A percentile compares a stretch with the other conserved stretches of the same genome.
phyloP scores from a whole-genome alignment of 2,797 vertebrate genomes.

The Sarcophilus harrisii region DNA sequence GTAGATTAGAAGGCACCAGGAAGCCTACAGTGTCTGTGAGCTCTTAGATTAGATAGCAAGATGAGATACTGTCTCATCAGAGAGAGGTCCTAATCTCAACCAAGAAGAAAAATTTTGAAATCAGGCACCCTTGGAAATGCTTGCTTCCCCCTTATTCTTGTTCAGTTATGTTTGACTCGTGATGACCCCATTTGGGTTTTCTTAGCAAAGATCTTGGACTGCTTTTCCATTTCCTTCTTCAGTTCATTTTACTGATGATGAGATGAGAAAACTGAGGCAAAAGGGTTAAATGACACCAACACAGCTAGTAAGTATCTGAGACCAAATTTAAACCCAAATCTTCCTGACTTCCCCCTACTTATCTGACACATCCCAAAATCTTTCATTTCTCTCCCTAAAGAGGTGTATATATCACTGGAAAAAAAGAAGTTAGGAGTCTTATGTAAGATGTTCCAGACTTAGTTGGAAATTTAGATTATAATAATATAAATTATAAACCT shows the following conservation, averaged over 20 bases:
- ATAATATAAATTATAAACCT: neutral
- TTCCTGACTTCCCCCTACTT: neutral
- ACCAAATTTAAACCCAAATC: neutral
- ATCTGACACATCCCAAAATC: neutral
- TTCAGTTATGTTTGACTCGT: neutral
- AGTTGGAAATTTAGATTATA: neutral
- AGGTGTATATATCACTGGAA: neutral
- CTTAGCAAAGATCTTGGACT: neutral
- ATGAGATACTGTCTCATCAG: neutral
- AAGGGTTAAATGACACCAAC: neutral
- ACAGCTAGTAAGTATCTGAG: neutral
- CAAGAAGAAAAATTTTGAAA: neutral
- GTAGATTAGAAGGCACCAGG: neutral
- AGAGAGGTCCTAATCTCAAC: neutral
- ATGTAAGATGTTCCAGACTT: neutral
- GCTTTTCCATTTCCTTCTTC: neutral
- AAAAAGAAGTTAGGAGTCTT: neutral
- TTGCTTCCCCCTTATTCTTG: neutral
- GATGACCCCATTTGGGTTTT: neutral
- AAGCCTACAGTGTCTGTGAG: neutral
- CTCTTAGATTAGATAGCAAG: neutral
- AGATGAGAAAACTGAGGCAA: conserved; percentile 8
- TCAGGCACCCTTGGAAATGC: neutral
- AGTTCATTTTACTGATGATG: conserved; percentile 18
- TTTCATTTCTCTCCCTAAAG: neutral